These are phyloP conservation scores for Gopherus flavomarginatus DNA, from an alignment of 2,113 vertebrate species.

Conservation along the genomic window DNA sequence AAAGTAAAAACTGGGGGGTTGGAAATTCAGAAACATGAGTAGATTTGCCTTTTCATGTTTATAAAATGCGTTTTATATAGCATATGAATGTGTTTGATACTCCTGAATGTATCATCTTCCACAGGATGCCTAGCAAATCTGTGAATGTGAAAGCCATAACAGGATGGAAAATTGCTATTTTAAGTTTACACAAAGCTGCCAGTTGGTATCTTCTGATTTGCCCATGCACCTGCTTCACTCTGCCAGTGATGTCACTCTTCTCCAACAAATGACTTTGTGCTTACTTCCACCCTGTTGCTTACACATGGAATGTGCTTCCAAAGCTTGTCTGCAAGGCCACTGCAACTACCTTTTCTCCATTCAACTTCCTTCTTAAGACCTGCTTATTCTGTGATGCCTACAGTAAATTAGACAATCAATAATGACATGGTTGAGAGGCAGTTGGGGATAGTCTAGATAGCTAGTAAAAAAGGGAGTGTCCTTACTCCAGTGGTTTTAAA, in stretches of 20 bases:
- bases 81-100: background rate
- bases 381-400: background rate
- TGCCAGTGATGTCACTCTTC: background rate
- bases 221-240: background rate
- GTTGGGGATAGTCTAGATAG: background rate
- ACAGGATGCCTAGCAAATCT: background rate
- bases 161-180: background rate
- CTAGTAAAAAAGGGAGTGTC: background rate
- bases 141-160: background rate
- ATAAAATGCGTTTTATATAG: background rate
- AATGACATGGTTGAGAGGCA: background rate
- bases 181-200: background rate
- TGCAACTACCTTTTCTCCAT: accelerated
- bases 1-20: background rate
- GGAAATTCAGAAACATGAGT: slow-evolving; percentile 6
- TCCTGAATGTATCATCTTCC: background rate
- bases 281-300: background rate
- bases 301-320: accelerated
- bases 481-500: background rate
- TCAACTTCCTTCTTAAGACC: background rate
- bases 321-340: background rate
- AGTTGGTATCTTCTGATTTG: background rate
- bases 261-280: accelerated
- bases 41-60: background rate
- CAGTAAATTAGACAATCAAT: background rate